Evolutionary conservation across 2,113 vertebrate genomes (phyloP), one percentile per base, ranked within the genome.

Genomic region (Oncorhynchus clarkii): DNA sequence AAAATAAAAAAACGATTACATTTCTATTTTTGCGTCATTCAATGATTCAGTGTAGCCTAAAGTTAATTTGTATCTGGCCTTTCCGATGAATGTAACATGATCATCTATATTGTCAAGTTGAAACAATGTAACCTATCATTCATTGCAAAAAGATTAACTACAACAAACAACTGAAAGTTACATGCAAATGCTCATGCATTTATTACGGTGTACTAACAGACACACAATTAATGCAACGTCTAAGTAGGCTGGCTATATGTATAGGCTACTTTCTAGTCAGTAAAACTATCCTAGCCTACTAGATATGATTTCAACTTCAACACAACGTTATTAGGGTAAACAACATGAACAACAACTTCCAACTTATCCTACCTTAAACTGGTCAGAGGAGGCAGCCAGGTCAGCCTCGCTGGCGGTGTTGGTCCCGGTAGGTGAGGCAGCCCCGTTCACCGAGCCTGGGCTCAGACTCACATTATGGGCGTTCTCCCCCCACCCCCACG

Each of bases 401-500:
- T 94, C 93, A 3, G 84, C 76, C 1, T 94, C 93, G 18, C 86
- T 67, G 27, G 88, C 84, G 1, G 89, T 89, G 76, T 86, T 87
- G 26, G 87, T 91, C 29, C 91, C 85, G 45, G 88, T 89, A 0
- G 95, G 89, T 4, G 93, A 93, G 4, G 93, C 90, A 39, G 92
- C 89, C 48, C 87, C 91, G 64, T 87, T 93, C 34, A 82, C 75
- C 0, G 93, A 92, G 8, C 95, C 95, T 2, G 97, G 97, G 84
- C 97, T 99, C 79, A 99, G 95, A 5, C 95, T 95, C 79, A 99
- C 97, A 76, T 98, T 98, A 88, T 98, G 96, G 60, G 97, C 97
- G 81, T 98, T 99, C 88, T 99, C 97, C 3, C 97, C 97, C 97
- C 97, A 99, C 45, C 96, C 95, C 97, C 97, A 99, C 51, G 97